Evolutionary conservation across 2,797 vertebrate genomes (phyloP).

Genomic region (Trichosurus vulpecula): DNA sequence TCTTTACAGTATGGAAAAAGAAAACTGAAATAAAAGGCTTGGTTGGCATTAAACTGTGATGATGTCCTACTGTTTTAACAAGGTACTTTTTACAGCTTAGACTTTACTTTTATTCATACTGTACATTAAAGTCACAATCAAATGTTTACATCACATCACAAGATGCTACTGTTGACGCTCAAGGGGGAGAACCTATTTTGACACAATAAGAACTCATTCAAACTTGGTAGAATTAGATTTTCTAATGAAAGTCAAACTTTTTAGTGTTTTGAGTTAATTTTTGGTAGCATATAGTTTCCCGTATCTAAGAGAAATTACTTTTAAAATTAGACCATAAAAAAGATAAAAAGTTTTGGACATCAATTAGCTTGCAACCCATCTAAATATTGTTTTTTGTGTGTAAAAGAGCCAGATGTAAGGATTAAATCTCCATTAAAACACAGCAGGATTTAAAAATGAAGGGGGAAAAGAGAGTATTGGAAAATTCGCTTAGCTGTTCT

Average conservation of each 20-base stretch:
- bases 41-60: too few relatives aligned
- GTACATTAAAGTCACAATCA: constrained; percentile 45
- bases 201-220: constrained; percentile 49
- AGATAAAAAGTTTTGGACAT: constrained; percentile 62
- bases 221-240: constrained; percentile 63
- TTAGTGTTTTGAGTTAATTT: constrained; percentile 58
- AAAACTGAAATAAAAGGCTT: constrained; percentile 12
- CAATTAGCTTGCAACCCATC: constrained; percentile 58
- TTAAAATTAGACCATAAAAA: constrained; percentile 51
- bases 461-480: constrained; percentile 35
- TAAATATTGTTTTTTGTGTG: constrained; percentile 53
- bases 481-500: constrained; percentile 52
- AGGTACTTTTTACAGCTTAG: not conserved
- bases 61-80: too few relatives aligned
- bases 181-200: constrained; percentile 55
- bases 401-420: constrained; percentile 55
- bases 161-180: constrained; percentile 51
- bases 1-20: not conserved
- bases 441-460: constrained; percentile 44
- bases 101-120: constrained; percentile 30
- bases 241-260: constrained; percentile 63
- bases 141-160: constrained; percentile 50
- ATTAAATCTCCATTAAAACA: constrained; percentile 62
- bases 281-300: constrained; percentile 62
- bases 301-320: constrained; percentile 56